Evolutionary conservation across 2,888 invertebrate species (phyloP).

Genomic region (Choreutis nemorana): DNA sequence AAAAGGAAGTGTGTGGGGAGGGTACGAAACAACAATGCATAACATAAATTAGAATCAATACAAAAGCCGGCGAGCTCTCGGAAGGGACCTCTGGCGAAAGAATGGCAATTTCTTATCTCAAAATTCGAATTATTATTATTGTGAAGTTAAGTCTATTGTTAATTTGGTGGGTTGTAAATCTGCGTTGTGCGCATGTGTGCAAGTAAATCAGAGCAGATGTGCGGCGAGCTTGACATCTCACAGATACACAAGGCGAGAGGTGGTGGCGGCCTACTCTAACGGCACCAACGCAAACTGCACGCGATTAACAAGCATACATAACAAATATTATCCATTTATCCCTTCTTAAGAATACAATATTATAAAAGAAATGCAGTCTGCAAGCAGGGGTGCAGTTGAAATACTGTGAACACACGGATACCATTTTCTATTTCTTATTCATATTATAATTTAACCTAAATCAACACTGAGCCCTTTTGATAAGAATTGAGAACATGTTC

Average conservation of each 20-base stretch:
- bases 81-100: constrained; percentile 58
- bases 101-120: constrained; percentile 62
- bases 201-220: constrained; percentile 58
- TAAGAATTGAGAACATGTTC: no score
- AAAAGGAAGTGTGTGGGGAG: constrained; percentile 59
- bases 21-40: constrained; percentile 52
- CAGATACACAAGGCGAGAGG: constrained; percentile 5
- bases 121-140: constrained; percentile 52
- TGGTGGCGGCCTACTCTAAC: no score
- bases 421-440: no score
- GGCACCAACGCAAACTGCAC: no score
- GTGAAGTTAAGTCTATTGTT: constrained; percentile 45
- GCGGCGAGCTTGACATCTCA: constrained; percentile 24
- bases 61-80: constrained; percentile 55
- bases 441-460: no score
- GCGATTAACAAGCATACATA: no score
- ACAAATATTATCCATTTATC: constrained; percentile 37
- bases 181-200: constrained; percentile 27
- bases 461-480: no score
- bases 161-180: constrained; percentile 23
- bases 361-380: constrained; percentile 31
- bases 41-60: constrained; percentile 65
- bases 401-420: no score
- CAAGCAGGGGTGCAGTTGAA: constrained; percentile 13
- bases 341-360: constrained; percentile 20